phyloP scores from a whole-genome alignment of 2,113 vertebrate genomes.

The Caretta caretta region DNA sequence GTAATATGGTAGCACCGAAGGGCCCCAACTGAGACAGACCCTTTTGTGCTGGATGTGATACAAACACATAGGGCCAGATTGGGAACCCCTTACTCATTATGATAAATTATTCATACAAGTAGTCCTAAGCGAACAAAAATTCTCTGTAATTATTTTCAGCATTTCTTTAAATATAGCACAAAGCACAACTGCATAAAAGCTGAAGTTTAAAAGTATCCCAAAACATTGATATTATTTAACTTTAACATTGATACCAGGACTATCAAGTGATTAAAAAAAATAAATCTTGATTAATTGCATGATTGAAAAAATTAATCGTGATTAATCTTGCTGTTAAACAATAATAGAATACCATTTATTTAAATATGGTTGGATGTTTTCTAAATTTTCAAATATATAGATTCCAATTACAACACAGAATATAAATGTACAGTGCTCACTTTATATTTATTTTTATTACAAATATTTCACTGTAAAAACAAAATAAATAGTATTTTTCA shows the following conservation, averaged over 20 bases:
- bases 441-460: too few relatives aligned
- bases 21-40: not conserved
- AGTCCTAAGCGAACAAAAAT: not conserved
- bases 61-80: not conserved
- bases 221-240: not conserved
- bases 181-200: not conserved
- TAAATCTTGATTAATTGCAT: too few relatives aligned
- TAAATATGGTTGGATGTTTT: too few relatives aligned
- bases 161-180: not conserved
- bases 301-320: too few relatives aligned
- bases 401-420: too few relatives aligned
- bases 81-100: fast-evolving
- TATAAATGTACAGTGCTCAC: too few relatives aligned
- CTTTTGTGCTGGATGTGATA: not conserved
- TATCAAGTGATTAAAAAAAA: too few relatives aligned
- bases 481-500: too few relatives aligned
- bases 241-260: not conserved
- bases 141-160: not conserved
- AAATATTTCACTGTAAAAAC: too few relatives aligned
- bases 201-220: not conserved
- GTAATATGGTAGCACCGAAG: not conserved
- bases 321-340: too few relatives aligned
- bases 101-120: not conserved
- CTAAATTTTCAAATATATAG: too few relatives aligned
- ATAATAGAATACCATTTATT: too few relatives aligned